These are phyloP conservation scores for Smittia sp. DNA, from an alignment of 2,888 invertebrate genomes.

Conservation along the genomic window DNA sequence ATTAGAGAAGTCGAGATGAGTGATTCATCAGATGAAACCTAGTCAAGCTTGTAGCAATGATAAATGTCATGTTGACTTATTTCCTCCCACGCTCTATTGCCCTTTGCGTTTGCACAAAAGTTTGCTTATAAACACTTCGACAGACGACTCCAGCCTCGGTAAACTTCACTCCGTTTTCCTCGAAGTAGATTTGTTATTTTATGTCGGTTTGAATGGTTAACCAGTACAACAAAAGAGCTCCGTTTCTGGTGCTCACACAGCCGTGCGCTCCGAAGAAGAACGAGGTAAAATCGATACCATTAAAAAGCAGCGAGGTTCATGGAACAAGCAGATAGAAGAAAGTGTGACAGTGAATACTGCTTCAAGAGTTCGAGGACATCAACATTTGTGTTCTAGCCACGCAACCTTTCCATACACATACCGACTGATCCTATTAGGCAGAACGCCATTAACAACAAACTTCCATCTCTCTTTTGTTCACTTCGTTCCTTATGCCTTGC, in stretches of 20 bases:
- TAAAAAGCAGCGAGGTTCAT: not conserved
- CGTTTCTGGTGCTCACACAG: not conserved
- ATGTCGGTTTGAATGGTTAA: slow-evolving; percentile 12
- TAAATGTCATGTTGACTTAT: too few species aligned
- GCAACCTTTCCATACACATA: too few species aligned
- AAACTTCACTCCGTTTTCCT: not conserved
- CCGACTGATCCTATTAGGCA: too few species aligned
- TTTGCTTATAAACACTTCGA: not conserved
- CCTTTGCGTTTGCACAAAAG: not conserved
- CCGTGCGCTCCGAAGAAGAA: not conserved
- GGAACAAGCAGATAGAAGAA: not conserved
- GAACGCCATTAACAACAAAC: too few species aligned
- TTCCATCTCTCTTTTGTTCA: too few species aligned
- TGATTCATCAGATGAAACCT: too few species aligned
- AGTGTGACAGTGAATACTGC: not conserved
- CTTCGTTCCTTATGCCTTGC: not conserved
- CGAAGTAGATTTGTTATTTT: slow-evolving; percentile 11
- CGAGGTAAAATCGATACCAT: not conserved
- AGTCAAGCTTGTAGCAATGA: too few species aligned
- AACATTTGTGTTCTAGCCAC: too few species aligned
- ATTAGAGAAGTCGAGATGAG: too few species aligned
- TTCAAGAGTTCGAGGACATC: too few species aligned
- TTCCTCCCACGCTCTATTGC: not conserved
- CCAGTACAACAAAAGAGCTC: slow-evolving; percentile 5
- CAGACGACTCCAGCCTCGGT: not conserved